A percentile compares a stretch with the other conserved stretches of the same genome.
These are phyloP conservation scores for Parazoanthus swiftii DNA, from an alignment of 92 coral and sea anemone species.

Conservation along the genomic window DNA sequence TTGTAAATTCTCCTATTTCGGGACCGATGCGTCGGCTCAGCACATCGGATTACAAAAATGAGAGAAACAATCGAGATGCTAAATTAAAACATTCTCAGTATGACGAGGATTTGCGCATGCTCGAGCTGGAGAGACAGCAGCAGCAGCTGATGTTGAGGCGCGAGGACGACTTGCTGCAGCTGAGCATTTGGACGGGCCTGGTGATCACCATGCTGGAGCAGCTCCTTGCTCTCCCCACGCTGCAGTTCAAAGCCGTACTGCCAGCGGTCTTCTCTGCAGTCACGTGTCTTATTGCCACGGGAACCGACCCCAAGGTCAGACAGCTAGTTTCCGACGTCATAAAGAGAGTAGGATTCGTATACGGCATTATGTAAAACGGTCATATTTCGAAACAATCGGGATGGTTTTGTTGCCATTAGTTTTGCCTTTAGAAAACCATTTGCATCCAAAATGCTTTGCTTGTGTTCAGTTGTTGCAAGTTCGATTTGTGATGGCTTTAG, in stretches of 20 bases:
- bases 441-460: neutral
- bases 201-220: constrained; percentile 92
- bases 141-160: constrained; percentile 66
- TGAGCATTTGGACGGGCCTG: constrained; percentile 92
- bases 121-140: constrained; percentile 79
- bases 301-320: constrained; percentile 92
- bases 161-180: constrained; percentile 89
- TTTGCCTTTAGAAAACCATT: neutral
- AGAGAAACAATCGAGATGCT: constrained; percentile 60
- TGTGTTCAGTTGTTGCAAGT: neutral
- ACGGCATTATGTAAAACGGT: constrained; percentile 79
- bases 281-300: constrained; percentile 87
- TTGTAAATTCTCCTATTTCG: constrained; percentile 56
- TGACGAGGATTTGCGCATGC: constrained; percentile 84
- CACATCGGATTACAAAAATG: constrained; percentile 68
- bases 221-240: constrained; percentile 88
- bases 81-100: constrained; percentile 64
- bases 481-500: neutral
- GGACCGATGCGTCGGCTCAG: constrained; percentile 59
- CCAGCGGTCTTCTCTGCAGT: constrained; percentile 99
- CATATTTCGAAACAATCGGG: no score
- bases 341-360: constrained; percentile 90
- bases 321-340: constrained; percentile 95
- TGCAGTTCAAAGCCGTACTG: constrained; percentile 97
- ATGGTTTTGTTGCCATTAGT: neutral